phyloP scores from a whole-genome alignment of 2,888 invertebrate genomes.

The Nudaria mundana region DNA sequence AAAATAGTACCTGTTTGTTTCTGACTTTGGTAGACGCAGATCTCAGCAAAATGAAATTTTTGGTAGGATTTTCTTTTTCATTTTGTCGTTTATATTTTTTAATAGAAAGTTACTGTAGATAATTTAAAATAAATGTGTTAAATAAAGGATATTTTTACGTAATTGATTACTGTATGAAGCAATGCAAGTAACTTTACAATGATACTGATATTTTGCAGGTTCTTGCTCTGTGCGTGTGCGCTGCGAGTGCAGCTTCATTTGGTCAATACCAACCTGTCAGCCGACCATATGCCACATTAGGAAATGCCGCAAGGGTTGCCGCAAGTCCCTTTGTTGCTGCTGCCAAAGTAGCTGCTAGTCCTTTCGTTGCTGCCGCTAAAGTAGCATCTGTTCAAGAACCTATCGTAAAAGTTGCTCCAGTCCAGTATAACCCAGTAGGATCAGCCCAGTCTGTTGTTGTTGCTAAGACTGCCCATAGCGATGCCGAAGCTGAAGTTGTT shows the following conservation, averaged over 20 bases:
- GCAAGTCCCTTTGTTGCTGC: not conserved
- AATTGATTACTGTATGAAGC: no score
- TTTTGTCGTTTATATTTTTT: not conserved
- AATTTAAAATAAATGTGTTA: not conserved
- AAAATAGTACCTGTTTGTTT: conserved; percentile 41
- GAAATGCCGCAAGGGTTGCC: not conserved
- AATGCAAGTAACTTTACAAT: no score
- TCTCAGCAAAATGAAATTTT: conserved; percentile 54
- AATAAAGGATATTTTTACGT: no score
- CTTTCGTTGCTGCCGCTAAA: not conserved
- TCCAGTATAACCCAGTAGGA: not conserved
- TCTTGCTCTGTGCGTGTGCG: conserved; percentile 45
- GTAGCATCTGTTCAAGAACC: no score
- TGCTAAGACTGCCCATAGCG: conserved; percentile 7
- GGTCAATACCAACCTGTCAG: conserved; percentile 12
- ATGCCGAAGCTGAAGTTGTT: conserved; percentile 23
- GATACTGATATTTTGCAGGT: conserved; percentile 35
- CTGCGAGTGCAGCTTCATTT: conserved; percentile 39
- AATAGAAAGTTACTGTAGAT: no score
- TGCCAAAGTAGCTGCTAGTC: not conserved
- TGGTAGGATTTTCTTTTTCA: conserved; percentile 47
- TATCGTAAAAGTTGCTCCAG: not conserved
- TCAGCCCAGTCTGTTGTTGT: not conserved
- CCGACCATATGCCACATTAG: not conserved
- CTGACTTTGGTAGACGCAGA: conserved; percentile 38